These are phyloP conservation scores for Nipponacmea schrenckii DNA, from an alignment of 2,888 invertebrate species.

Conservation along the genomic window DNA sequence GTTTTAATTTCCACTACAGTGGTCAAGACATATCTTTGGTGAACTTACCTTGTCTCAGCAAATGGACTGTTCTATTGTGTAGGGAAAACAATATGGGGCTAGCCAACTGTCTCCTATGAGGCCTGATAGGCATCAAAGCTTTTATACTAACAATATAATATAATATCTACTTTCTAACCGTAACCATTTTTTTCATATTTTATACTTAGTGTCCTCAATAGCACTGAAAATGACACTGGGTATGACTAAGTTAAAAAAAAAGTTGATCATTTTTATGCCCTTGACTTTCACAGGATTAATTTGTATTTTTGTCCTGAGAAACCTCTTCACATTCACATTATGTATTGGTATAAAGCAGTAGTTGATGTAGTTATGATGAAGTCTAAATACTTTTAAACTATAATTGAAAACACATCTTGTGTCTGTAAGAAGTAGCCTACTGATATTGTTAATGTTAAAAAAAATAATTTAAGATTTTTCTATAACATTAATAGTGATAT, in stretches of 20 bases:
- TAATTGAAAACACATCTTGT: too few species aligned
- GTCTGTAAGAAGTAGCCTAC: too few species aligned
- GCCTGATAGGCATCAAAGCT: slow-evolving; percentile 6
- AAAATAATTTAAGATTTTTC: too few species aligned
- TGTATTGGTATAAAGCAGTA: too few species aligned
- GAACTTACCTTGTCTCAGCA: not conserved
- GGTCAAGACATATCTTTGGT: not conserved
- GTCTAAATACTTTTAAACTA: too few species aligned
- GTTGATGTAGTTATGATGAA: too few species aligned
- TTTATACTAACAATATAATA: not conserved
- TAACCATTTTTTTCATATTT: not conserved
- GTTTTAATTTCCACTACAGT: not conserved
- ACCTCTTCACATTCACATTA: too few species aligned
- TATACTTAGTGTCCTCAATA: not conserved
- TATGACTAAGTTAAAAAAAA: too few species aligned
- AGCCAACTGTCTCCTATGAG: slow-evolving; percentile 3
- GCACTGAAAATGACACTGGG: not conserved
- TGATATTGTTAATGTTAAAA: too few species aligned
- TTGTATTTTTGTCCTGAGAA: too few species aligned
- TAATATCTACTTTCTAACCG: not conserved
- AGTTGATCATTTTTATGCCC: not conserved
- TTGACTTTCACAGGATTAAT: not conserved
- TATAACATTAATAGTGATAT: too few species aligned
- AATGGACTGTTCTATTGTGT: slow-evolving; percentile 21
- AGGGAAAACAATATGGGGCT: slow-evolving; percentile 18